Evolutionary conservation across 2,888 invertebrate genomes (phyloP).

Genomic region (Scaptomyza flava): DNA sequence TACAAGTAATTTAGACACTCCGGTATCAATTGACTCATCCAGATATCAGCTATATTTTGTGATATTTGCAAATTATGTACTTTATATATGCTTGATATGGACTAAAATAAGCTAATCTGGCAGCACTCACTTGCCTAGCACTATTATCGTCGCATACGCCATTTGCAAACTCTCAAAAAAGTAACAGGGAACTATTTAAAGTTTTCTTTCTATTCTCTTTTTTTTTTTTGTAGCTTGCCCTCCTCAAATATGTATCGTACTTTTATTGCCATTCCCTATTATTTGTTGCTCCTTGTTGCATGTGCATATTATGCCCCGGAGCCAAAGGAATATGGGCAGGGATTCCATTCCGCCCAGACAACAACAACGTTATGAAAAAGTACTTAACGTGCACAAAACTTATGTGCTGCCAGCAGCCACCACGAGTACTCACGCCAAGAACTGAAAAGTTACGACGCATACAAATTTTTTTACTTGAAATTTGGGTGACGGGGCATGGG

Average conservation of each 20-base stretch:
- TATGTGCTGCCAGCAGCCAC: conserved; percentile 72
- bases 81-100: no score
- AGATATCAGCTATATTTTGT: no score
- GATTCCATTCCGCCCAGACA: conserved; percentile 32
- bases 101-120: no score
- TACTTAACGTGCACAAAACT: conserved; percentile 78
- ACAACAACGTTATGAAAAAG: conserved; percentile 71
- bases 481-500: conserved; percentile 4
- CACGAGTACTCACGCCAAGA: neutral
- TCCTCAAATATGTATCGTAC: conserved; percentile 68
- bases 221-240: conserved; percentile 22
- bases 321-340: conserved; percentile 64
- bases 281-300: conserved; percentile 73
- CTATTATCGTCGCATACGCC: conserved; percentile 32
- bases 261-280: conserved; percentile 75
- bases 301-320: conserved; percentile 71
- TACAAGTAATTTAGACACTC: no score
- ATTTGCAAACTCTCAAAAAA: conserved; percentile 66
- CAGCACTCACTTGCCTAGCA: no score
- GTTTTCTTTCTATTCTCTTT: conserved; percentile 39
- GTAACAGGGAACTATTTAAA: conserved; percentile 72
- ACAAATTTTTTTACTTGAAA: conserved; percentile 54
- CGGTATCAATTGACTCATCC: no score
- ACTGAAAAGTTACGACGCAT: conserved; percentile 61
- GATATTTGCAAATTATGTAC: no score